phyloP scores from a whole-genome alignment of 2,113 vertebrate genomes.

The Menidia beryllina region DNA sequence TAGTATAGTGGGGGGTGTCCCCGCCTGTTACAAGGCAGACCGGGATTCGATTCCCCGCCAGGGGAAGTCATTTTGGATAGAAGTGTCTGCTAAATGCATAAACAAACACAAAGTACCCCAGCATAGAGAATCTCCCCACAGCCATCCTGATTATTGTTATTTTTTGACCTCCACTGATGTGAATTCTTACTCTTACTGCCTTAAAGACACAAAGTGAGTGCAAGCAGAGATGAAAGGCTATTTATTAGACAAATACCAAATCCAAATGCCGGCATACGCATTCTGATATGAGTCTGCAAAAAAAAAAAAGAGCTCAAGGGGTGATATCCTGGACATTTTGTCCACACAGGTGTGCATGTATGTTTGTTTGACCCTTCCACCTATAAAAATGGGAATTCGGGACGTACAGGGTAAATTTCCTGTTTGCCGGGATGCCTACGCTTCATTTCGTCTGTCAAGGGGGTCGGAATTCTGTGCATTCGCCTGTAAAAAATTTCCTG shows the following conservation, averaged over 20 bases:
- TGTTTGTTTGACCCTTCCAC: constrained; percentile 42
- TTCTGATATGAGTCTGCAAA: not conserved
- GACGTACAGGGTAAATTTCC: constrained; percentile 43
- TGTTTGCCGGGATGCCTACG: constrained; percentile 7
- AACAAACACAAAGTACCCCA: too few species aligned
- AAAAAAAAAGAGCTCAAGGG: not conserved
- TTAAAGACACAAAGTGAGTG: not conserved
- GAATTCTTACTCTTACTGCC: not conserved
- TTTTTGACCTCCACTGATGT: not conserved
- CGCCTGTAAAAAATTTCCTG: constrained; percentile 34
- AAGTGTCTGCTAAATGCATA: too few species aligned
- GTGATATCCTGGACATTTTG: constrained; percentile 45
- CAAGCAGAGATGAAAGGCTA: constrained; percentile 23
- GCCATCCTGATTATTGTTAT: not conserved
- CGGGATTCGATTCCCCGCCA: too few species aligned
- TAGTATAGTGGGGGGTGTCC: too few species aligned
- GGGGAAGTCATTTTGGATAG: too few species aligned
- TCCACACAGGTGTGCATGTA: constrained; percentile 30
- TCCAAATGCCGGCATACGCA: not conserved
- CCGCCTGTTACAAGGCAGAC: too few species aligned
- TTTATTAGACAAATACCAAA: not conserved
- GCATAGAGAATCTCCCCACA: not conserved
- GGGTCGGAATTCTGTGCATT: constrained; percentile 33
- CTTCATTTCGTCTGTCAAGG: constrained; percentile 20
- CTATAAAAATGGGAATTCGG: constrained; percentile 15